These are phyloP conservation scores for Thera britannica DNA, from an alignment of 2,888 invertebrate species.

Conservation along the genomic window DNA sequence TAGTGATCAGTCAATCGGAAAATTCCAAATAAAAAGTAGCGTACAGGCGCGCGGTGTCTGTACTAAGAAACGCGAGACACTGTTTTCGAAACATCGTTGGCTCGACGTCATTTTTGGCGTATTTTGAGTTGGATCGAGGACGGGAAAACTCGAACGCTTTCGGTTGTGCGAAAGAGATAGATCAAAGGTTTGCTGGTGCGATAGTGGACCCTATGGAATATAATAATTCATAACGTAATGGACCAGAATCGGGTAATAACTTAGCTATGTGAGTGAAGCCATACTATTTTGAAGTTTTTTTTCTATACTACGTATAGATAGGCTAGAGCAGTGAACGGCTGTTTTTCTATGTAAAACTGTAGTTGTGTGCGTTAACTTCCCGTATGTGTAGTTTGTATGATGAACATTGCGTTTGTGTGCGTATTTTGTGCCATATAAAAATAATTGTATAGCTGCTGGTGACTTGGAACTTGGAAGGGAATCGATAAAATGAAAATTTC, in stretches of 20 bases:
- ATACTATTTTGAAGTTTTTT: slow-evolving; percentile 83
- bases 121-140: slow-evolving; percentile 83
- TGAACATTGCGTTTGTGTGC: slow-evolving; percentile 60
- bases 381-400: slow-evolving; percentile 75
- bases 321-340: slow-evolving; percentile 69
- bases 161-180: slow-evolving; percentile 77
- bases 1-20: slow-evolving; percentile 86
- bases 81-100: slow-evolving; percentile 82
- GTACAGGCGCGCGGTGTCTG: slow-evolving; percentile 74
- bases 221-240: slow-evolving; percentile 64
- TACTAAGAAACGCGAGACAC: slow-evolving; percentile 78
- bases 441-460: slow-evolving; percentile 65
- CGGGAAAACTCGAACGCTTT: slow-evolving; percentile 84
- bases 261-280: slow-evolving; percentile 70
- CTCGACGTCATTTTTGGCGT: slow-evolving; percentile 84
- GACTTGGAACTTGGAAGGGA: slow-evolving; percentile 58
- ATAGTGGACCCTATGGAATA: slow-evolving; percentile 70
- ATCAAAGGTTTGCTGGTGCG: slow-evolving; percentile 53
- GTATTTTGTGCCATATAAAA: slow-evolving; percentile 69
- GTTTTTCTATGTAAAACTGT: slow-evolving; percentile 78
- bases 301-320: slow-evolving; percentile 71
- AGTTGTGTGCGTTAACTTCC: slow-evolving; percentile 71
- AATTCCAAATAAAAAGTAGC: slow-evolving; percentile 84
- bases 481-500: slow-evolving; percentile 79
- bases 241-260: slow-evolving; percentile 59